Percentiles rank a stretch among this genome's conserved stretches.
Evolutionary conservation across 2,888 invertebrate genomes (phyloP).

Genomic region (Erpobdella octoculata): DNA sequence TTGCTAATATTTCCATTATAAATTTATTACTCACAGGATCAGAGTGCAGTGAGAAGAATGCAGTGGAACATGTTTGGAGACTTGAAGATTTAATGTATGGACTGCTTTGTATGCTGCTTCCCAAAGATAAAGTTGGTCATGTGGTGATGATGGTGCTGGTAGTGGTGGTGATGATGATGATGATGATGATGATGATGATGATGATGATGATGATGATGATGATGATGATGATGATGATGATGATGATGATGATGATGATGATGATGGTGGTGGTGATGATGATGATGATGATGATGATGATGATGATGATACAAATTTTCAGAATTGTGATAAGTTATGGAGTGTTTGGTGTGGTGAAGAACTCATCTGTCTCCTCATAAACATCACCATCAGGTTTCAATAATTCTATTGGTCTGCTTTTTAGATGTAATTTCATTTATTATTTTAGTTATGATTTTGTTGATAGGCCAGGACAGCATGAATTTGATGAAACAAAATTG

Average conservation of each 20-base stretch:
- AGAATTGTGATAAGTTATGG: too few species aligned
- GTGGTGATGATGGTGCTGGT: too few species aligned
- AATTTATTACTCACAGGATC: not conserved
- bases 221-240: slow-evolving; percentile 21
- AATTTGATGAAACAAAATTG: not conserved
- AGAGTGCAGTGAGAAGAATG: not conserved
- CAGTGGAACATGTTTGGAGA: not conserved
- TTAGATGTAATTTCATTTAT: too few species aligned
- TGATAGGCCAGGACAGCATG: too few species aligned
- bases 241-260: not conserved
- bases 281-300: slow-evolving; percentile 13
- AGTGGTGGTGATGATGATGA: not conserved
- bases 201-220: slow-evolving; percentile 22
- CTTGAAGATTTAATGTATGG: not conserved
- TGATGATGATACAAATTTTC: too few species aligned
- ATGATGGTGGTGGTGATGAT: slow-evolving; percentile 7
- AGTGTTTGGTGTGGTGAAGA: too few species aligned
- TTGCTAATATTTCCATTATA: not conserved
- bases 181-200: slow-evolving; percentile 19
- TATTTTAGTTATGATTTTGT: too few species aligned
- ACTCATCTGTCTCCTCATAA: not conserved
- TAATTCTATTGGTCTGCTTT: too few species aligned
- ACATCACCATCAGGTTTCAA: too few species aligned
- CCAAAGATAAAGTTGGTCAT: not conserved
- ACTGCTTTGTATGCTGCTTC: not conserved